Percentiles rank a stretch among this genome's conserved stretches.
Conservation (phyloP, 2,113 vertebrate species). For the Syrrhaptes paradoxus region DNA sequence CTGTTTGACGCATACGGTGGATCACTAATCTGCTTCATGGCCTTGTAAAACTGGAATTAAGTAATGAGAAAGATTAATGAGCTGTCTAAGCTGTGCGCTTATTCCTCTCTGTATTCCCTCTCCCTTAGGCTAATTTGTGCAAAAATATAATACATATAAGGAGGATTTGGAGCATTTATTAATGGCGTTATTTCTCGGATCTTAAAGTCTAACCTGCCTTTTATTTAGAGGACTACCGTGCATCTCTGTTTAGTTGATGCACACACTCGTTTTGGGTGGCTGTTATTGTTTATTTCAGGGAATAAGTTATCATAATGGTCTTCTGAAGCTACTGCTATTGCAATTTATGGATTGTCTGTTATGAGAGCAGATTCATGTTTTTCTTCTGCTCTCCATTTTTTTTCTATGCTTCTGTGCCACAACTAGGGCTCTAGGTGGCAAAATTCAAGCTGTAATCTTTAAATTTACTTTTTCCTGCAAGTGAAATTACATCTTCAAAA, state of each 20-base stretch:
- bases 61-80: conserved; percentile 46
- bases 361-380: background rate
- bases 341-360: background rate
- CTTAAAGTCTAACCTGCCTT: background rate
- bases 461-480: background rate
- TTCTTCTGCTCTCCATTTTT: background rate
- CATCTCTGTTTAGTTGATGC: background rate
- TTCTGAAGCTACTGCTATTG: background rate
- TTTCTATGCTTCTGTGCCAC: background rate
- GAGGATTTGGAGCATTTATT: background rate
- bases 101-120: background rate
- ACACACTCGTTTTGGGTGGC: background rate
- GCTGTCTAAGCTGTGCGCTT: background rate
- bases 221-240: background rate
- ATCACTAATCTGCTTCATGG: conserved; percentile 6
- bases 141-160: background rate
- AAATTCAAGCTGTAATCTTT: background rate
- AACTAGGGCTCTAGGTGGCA: background rate
- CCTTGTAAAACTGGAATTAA: conserved; percentile 17
- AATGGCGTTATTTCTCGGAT: background rate
- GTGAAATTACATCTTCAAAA: background rate
- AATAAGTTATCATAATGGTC: background rate
- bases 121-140: conserved; percentile 8
- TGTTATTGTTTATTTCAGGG: background rate
- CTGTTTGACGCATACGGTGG: background rate